phyloP scores from a whole-genome alignment of 2,113 vertebrate genomes.

The Corydoras maculifer region DNA sequence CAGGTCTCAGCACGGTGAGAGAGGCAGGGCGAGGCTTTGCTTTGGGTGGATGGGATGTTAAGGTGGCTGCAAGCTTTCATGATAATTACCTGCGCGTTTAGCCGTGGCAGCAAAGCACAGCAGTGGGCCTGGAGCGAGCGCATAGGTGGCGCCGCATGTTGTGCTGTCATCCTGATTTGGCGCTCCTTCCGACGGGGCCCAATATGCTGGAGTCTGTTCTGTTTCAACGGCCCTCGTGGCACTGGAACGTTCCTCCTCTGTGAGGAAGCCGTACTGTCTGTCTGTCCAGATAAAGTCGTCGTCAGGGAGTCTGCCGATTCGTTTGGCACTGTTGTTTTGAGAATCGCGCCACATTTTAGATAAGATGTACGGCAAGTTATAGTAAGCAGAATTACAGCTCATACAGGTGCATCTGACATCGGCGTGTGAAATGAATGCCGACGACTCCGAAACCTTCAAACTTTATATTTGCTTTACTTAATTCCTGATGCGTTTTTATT shows the following conservation, averaged over 20 bases:
- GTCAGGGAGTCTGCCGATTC: neutral
- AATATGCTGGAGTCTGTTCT: constrained; percentile 4
- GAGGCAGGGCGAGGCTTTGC: constrained; percentile 31
- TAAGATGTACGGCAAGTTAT: no score
- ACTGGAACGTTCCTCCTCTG: neutral
- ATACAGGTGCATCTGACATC: no score
- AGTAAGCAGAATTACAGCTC: no score
- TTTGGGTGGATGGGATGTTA: constrained; percentile 21
- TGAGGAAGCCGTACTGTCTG: neutral
- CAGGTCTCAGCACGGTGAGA: constrained; percentile 42
- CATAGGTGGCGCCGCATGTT: constrained; percentile 43
- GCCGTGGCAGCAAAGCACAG: constrained; percentile 42
- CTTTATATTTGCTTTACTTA: no score
- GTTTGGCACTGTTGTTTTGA: neutral
- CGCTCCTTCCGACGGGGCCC: constrained; percentile 10
- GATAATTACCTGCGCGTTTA: constrained; percentile 58
- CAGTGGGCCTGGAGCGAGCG: constrained; percentile 40
- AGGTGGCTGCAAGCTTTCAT: constrained; percentile 51
- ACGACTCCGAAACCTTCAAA: no score
- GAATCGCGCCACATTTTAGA: no score
- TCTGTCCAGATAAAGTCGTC: neutral
- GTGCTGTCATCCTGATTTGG: constrained; percentile 31
- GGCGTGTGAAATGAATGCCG: no score
- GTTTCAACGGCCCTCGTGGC: neutral
- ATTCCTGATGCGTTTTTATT: no score